Percentiles rank a stretch among this genome's conserved stretches.
Evolutionary conservation across 92 coral and sea anemone genomes (phyloP).

Genomic region (Palythoa grandiflora): DNA sequence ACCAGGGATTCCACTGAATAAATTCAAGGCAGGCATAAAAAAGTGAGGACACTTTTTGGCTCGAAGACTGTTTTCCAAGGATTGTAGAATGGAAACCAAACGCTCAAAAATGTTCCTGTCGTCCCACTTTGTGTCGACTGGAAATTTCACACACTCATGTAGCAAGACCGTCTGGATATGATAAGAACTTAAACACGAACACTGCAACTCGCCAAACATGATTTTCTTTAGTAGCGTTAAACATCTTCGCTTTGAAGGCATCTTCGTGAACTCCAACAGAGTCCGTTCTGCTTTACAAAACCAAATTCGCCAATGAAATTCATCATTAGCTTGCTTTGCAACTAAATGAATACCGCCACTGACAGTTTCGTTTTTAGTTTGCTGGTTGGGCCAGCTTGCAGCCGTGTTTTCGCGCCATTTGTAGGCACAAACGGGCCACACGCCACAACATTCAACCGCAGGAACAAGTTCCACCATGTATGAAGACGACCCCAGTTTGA

Average conservation of each 20-base stretch:
- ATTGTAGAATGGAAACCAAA: conserved; percentile 53
- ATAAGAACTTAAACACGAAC: conserved; percentile 60
- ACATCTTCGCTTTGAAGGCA: conserved; percentile 49
- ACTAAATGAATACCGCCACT: conserved; percentile 66
- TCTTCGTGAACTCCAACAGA: conserved; percentile 57
- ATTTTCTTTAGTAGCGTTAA: conserved; percentile 60
- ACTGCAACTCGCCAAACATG: conserved; percentile 53
- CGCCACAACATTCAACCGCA: conserved; percentile 62
- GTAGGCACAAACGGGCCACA: conserved; percentile 69
- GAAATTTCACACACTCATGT: conserved; percentile 70
- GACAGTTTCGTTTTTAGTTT: conserved; percentile 37
- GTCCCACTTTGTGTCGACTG: conserved; percentile 62
- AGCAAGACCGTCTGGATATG: conserved; percentile 65
- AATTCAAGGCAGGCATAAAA: conserved; percentile 68
- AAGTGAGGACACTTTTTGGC: conserved; percentile 61
- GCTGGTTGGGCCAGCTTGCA: conserved; percentile 4
- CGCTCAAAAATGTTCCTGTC: conserved; percentile 60
- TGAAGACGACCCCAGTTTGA: conserved; percentile 49
- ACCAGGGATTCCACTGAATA: conserved; percentile 48
- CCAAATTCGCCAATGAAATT: conserved; percentile 76
- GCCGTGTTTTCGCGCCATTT: conserved; percentile 36
- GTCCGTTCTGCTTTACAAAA: conserved; percentile 67
- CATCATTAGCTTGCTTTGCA: conserved; percentile 65
- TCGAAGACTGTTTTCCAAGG: conserved; percentile 56
- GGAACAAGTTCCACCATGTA: conserved; percentile 64